Evolutionary conservation across 2,113 vertebrate species (phyloP).

Genomic region (Cheilinus undulatus): DNA sequence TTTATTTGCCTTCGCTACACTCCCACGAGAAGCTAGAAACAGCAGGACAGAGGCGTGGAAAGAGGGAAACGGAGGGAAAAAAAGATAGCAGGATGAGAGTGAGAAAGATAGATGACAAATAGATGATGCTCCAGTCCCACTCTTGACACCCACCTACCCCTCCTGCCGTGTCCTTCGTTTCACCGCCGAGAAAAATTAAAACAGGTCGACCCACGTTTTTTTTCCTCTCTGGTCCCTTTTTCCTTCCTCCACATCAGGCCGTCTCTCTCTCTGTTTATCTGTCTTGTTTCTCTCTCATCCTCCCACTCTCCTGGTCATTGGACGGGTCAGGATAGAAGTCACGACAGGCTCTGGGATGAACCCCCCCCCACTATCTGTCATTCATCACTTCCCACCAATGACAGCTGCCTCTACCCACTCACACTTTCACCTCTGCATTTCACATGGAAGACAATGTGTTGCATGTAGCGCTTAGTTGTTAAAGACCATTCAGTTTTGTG

Average conservation of each 20-base stretch:
- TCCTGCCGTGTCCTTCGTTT: conserved; percentile 79
- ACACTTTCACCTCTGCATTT: conserved; percentile 69
- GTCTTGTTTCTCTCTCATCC: conserved; percentile 64
- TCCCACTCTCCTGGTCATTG: conserved; percentile 74
- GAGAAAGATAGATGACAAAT: conserved; percentile 82
- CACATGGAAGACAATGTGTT: conserved; percentile 62
- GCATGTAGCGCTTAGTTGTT: conserved; percentile 20
- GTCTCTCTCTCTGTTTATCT: conserved; percentile 59
- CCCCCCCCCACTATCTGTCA: conserved; percentile 66
- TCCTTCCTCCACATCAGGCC: conserved; percentile 61
- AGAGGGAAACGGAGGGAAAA: conserved; percentile 62
- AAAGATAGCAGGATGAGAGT: conserved; percentile 70
- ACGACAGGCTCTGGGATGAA: conserved; percentile 61
- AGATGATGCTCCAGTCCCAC: conserved; percentile 82
- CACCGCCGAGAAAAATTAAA: conserved; percentile 67
- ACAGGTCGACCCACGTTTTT: conserved; percentile 67
- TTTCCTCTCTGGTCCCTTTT: conserved; percentile 34
- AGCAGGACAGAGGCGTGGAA: conserved; percentile 83
- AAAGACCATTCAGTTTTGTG: neutral
- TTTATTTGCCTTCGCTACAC: conserved; percentile 81
- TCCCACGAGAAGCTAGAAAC: conserved; percentile 78
- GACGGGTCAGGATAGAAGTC: conserved; percentile 71
- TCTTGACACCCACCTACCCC: conserved; percentile 80
- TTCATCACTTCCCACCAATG: conserved; percentile 80
- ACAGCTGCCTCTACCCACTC: conserved; percentile 75